Evolutionary conservation across 2,888 invertebrate genomes (phyloP).

Genomic region (Quadroppia sp.): DNA sequence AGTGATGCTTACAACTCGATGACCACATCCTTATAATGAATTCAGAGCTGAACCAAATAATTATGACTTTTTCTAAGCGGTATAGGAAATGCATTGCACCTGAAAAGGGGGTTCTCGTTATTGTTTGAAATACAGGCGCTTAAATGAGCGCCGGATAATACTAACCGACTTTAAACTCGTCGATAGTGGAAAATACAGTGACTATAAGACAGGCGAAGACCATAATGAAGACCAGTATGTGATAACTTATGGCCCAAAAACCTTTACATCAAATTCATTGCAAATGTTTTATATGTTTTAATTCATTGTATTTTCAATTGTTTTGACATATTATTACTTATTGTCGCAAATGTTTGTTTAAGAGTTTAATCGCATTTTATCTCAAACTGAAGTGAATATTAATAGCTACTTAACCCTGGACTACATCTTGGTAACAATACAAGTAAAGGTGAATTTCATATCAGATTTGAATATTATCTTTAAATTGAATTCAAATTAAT

Average conservation of each 20-base stretch:
- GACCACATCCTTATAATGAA: conserved; percentile 37
- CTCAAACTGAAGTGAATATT: too few species aligned
- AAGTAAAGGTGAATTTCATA: too few species aligned
- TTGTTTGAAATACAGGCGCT: too few species aligned
- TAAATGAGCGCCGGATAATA: neutral
- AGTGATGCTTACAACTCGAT: conserved; percentile 36
- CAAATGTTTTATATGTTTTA: neutral
- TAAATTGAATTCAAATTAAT: neutral
- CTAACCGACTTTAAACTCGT: conserved; percentile 2
- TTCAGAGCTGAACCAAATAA: conserved; percentile 37
- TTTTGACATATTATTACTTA: too few species aligned
- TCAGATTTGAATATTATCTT: too few species aligned
- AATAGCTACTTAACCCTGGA: too few species aligned
- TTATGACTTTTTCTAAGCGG: conserved; percentile 37
- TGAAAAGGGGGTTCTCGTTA: neutral
- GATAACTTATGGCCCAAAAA: conserved; percentile 40
- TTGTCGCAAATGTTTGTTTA: too few species aligned
- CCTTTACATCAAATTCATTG: neutral
- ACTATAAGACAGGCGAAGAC: conserved; percentile 39
- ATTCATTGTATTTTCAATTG: too few species aligned
- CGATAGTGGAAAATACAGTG: conserved; percentile 39
- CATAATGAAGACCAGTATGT: conserved; percentile 36
- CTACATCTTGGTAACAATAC: too few species aligned
- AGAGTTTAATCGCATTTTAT: too few species aligned
- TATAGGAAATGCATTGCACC: conserved; percentile 33